These are phyloP conservation scores for Baccha elongata DNA, from an alignment of 2,888 invertebrate species.

Conservation along the genomic window DNA sequence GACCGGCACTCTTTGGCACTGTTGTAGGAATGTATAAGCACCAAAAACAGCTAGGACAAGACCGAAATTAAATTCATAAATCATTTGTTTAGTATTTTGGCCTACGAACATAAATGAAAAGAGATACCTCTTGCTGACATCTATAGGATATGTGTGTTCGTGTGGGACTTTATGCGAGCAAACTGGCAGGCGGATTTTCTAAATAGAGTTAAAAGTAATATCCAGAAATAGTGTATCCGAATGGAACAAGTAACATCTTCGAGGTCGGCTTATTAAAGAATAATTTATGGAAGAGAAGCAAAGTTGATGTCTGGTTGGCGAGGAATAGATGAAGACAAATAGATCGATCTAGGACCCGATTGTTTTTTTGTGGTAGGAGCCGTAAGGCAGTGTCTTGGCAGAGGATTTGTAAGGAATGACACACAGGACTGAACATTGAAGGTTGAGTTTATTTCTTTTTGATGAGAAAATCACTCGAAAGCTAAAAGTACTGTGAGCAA, in stretches of 20 bases:
- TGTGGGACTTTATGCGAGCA: neutral
- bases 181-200: neutral
- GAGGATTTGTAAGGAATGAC: conserved; percentile 19
- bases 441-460: conserved; percentile 53
- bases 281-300: conserved; percentile 65
- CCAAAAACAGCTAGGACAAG: conserved; percentile 33
- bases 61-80: conserved; percentile 71
- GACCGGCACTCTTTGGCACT: conserved; percentile 30
- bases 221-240: conserved; percentile 41
- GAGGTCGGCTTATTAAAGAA: conserved; percentile 54
- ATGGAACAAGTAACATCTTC: conserved; percentile 54
- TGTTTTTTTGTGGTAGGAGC: conserved; percentile 1
- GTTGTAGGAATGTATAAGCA: neutral
- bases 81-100: conserved; percentile 70
- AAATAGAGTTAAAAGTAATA: conserved; percentile 21
- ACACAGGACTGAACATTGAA: neutral
- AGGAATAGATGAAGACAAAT: conserved; percentile 68
- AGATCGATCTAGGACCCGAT: conserved; percentile 54
- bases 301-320: conserved; percentile 59
- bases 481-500: conserved; percentile 5
- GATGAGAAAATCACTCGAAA: conserved; percentile 36
- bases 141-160: neutral
- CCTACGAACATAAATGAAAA: conserved; percentile 42
- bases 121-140: conserved; percentile 43
- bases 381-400: neutral